A percentile compares a stretch with the other conserved stretches of the same genome.
phyloP scores from a whole-genome alignment of 2,888 invertebrate species.

The Dioctria rufipes region DNA sequence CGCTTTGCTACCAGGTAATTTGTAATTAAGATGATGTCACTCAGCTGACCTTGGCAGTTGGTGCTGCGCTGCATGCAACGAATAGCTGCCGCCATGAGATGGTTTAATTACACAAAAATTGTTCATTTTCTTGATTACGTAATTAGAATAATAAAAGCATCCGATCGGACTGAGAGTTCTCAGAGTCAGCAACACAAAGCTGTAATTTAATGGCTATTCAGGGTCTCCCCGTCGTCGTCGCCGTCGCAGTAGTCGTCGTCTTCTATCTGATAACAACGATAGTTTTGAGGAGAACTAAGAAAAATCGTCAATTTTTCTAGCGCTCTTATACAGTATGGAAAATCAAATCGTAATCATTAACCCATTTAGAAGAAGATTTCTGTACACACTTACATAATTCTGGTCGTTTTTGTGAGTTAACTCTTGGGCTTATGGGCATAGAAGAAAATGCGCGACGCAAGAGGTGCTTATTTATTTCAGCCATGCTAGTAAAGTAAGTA shows the following conservation, averaged over 20 bases:
- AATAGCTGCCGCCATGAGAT: conserved; percentile 31
- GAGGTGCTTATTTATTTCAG: conserved; percentile 37
- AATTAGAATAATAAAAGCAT: conserved; percentile 46
- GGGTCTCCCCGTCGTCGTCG: conserved; percentile 17
- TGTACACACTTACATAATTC: conserved; percentile 28
- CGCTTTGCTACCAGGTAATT: conserved; percentile 54
- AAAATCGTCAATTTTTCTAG: conserved; percentile 40
- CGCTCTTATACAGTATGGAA: conserved; percentile 33
- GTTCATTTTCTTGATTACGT: conserved; percentile 46
- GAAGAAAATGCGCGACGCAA: conserved; percentile 5
- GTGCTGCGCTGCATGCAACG: conserved; percentile 56
- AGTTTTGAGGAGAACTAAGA: conserved; percentile 13
- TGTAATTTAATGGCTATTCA: conserved; percentile 46
- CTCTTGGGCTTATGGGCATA: neutral
- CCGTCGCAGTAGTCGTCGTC: neutral
- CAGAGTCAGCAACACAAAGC: neutral
- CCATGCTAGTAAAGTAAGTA: neutral
- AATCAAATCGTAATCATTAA: conserved; percentile 48
- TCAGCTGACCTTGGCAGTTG: conserved; percentile 55
- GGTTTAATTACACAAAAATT: conserved; percentile 54
- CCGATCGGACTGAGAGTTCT: conserved; percentile 11
- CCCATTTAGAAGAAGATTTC: conserved; percentile 42
- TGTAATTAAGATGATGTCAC: conserved; percentile 58
- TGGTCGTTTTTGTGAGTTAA: conserved; percentile 16
- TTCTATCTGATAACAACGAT: conserved; percentile 35